Base-by-base conservation (phyloP, 2,888 invertebrate species). In the Drosophila recens region DNA sequence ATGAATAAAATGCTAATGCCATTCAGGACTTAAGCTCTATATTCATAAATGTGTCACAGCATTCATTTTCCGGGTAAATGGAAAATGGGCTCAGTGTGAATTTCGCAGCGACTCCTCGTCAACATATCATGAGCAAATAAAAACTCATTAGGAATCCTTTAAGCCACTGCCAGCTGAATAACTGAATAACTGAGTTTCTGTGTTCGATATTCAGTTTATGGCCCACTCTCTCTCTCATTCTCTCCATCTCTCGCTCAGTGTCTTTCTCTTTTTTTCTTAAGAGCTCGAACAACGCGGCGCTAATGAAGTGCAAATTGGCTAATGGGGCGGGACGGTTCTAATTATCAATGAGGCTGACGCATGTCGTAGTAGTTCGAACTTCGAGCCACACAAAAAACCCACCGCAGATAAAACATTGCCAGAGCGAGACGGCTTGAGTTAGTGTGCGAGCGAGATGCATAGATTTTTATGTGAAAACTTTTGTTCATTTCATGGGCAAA, bases 221-320 rank as follows among this genome's bases (percentile, higher is more conserved):
- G 10, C 10, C 9, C 33, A 30, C 45, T 10, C 20, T 15, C 17
- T 17, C 17, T 17, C 8, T 5, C 9, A 10, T 0, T 23, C 17
- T 36, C 46, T 36, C 36, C 10, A 2, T 45, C 15, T 30, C n/a
- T 38, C n/a, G 1, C 46, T 8, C 20, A 46, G 0, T 17, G 5
- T 34, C 27, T 13, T 10, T 38, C 27, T 33, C 6, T 17, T 30
- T 27, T 27, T 6, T 5, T 27, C 27, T 53, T 40, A 40, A 30
- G 15, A 49, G 52, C 27, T 58, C 15, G 30, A 74, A 72, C 66
- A 72, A 70, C 72, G 66, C 53, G 67, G 42, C 67, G 79, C 83
- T 87, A 87, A 89, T 87, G 80, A 89, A 85, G 86, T 82, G 90
- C 86, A 75, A 89, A 87, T 85, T 89, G 71, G 77, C 79, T 84